A percentile compares a stretch with the other conserved stretches of the same genome.
Evolutionary conservation across 2,888 invertebrate genomes (phyloP).

Genomic region (Baronia brevicornis): DNA sequence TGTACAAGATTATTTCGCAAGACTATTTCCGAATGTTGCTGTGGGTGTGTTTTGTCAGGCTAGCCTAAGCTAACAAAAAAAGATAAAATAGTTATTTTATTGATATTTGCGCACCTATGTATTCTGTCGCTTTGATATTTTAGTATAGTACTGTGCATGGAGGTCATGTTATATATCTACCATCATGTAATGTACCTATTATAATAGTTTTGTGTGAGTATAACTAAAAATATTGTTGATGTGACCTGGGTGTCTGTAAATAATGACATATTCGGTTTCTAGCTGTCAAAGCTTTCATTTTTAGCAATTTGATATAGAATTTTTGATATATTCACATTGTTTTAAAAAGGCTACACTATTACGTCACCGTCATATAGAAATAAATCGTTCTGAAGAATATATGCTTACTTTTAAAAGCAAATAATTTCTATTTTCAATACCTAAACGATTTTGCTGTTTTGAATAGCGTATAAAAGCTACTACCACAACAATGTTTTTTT

Average conservation of each 20-base stretch:
- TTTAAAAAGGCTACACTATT: too few relatives aligned
- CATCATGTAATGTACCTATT: constrained; percentile 37
- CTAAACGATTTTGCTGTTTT: too few relatives aligned
- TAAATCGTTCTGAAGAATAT: too few relatives aligned
- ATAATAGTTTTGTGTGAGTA: constrained; percentile 40
- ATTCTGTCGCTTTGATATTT: constrained; percentile 33
- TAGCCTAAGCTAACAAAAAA: constrained; percentile 71
- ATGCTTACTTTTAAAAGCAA: too few relatives aligned
- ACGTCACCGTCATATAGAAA: too few relatives aligned
- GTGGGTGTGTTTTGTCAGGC: constrained; percentile 63
- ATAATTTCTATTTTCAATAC: too few relatives aligned
- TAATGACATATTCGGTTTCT: constrained; percentile 35
- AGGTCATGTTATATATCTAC: constrained; percentile 35
- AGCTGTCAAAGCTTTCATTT: too few relatives aligned
- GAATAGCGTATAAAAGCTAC: too few relatives aligned
- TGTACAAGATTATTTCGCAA: too few relatives aligned
- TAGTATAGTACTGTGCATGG: constrained; percentile 48
- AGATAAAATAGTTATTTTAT: constrained; percentile 44
- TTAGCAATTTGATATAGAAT: too few relatives aligned
- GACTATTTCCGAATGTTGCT: constrained; percentile 14
- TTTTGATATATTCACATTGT: too few relatives aligned
- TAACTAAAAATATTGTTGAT: constrained; percentile 55
- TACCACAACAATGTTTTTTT: too few relatives aligned
- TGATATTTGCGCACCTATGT: constrained; percentile 36
- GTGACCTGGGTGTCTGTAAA: constrained; percentile 67